A percentile compares a stretch with the other conserved stretches of the same genome.
phyloP scores from a whole-genome alignment of 2,888 invertebrate genomes.

The Kryphioiulus occultus region DNA sequence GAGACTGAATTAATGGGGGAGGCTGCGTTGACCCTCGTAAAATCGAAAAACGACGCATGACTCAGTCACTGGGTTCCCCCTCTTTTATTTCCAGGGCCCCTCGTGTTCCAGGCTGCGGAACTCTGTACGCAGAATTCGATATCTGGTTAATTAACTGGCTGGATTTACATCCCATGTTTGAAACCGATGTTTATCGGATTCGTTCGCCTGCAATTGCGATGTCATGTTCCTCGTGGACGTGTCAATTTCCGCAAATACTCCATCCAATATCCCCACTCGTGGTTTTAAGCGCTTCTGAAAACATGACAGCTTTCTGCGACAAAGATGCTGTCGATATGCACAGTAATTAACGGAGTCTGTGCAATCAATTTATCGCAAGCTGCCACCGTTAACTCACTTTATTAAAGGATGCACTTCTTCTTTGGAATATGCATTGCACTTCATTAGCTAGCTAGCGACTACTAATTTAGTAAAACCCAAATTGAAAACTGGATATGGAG shows the following conservation, averaged over 20 bases:
- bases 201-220: not conserved
- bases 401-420: not conserved
- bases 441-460: not conserved
- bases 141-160: conserved; percentile 31
- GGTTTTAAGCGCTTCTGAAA: not conserved
- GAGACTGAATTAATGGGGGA: not conserved
- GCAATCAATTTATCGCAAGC: not conserved
- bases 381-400: not conserved
- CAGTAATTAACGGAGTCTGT: not conserved
- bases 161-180: conserved; percentile 4
- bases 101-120: not conserved
- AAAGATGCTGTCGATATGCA: no score
- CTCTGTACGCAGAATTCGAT: not conserved
- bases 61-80: not conserved
- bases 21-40: not conserved
- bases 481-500: no score
- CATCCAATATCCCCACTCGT: not conserved
- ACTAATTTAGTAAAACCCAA: not conserved
- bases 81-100: not conserved
- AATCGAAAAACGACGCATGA: not conserved
- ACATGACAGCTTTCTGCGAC: not conserved
- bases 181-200: not conserved
- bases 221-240: conserved; percentile 22
- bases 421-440: not conserved
- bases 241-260: conserved; percentile 7